Percentiles rank a stretch among this genome's conserved stretches.
These are phyloP conservation scores for Oreochromis spilurus DNA, from an alignment of 2,113 vertebrate genomes.

Conservation along the genomic window DNA sequence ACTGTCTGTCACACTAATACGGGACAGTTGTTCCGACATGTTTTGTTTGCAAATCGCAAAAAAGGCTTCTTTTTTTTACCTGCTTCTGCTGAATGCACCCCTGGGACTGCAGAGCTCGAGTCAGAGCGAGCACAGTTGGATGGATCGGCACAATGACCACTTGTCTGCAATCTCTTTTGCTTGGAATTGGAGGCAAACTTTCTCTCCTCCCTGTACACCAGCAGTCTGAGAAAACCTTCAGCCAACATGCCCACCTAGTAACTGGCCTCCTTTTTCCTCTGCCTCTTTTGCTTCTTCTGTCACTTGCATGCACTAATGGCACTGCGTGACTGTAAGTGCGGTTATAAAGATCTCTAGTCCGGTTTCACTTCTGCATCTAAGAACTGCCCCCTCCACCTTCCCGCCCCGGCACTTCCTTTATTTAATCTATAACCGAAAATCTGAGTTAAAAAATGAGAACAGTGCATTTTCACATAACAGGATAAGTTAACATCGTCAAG, in stretches of 20 bases:
- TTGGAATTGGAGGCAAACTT: not conserved
- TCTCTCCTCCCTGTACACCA: conserved; percentile 56
- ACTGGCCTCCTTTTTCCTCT: not conserved
- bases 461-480: not conserved
- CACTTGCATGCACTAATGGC: not conserved
- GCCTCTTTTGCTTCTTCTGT: not conserved
- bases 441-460: not conserved
- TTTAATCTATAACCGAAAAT: conserved; percentile 3
- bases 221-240: conserved; percentile 61
- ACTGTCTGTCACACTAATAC: not conserved
- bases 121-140: not conserved
- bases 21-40: not conserved
- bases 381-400: not conserved
- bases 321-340: too few species aligned
- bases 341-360: not conserved
- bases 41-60: not conserved
- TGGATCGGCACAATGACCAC: not conserved
- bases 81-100: not conserved
- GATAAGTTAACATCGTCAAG: not conserved
- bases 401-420: conserved; percentile 44
- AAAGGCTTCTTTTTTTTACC: conserved; percentile 26
- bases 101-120: not conserved
- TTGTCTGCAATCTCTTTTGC: not conserved
- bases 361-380: conserved; percentile 66
- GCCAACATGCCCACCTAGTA: conserved; percentile 51